Conservation (phyloP, 1,140 invertebrate species). For the Laupala kohalensis region DNA sequence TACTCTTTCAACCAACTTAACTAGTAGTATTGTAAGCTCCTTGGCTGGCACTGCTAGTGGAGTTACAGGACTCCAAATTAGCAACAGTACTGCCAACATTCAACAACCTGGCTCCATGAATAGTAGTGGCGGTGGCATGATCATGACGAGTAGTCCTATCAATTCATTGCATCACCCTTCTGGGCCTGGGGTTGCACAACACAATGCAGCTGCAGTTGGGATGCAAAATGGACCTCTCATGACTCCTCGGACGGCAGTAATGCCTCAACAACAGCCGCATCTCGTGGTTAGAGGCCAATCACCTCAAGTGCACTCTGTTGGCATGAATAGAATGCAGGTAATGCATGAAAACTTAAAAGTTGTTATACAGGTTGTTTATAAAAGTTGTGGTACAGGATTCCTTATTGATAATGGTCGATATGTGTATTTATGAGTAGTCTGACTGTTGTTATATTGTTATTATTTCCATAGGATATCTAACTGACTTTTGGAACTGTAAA, state of each 20-base stretch:
- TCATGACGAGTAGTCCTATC: slow-evolving; percentile 48
- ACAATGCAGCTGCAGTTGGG: slow-evolving; percentile 24
- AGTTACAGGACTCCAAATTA: slow-evolving; percentile 7
- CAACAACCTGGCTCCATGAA: slow-evolving; percentile 33
- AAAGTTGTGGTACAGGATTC: too few relatives aligned
- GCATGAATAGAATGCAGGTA: slow-evolving; percentile 18
- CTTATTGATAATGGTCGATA: too few relatives aligned
- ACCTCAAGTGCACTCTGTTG: slow-evolving; percentile 20
- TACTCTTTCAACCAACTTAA: slow-evolving; percentile 33
- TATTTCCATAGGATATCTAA: too few relatives aligned
- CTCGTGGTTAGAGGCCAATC: slow-evolving; percentile 20
- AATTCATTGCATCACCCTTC: slow-evolving; percentile 29
- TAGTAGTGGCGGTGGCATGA: slow-evolving; percentile 47
- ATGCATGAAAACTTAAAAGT: background rate
- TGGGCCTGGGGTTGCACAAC: slow-evolving; percentile 23
- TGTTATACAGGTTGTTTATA: too few relatives aligned
- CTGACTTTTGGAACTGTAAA: too few relatives aligned
- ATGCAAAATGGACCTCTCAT: slow-evolving; percentile 57
- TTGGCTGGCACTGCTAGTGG: slow-evolving; percentile 36
- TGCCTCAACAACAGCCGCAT: slow-evolving; percentile 24
- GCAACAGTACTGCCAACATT: background rate
- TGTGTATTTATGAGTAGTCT: too few relatives aligned
- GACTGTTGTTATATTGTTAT: too few relatives aligned
- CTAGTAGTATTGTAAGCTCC: slow-evolving; percentile 41
- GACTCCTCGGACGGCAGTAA: slow-evolving; percentile 30